Evolutionary conservation across 2,113 vertebrate genomes (phyloP), one percentile per base, ranked within the genome.

Genomic region (Myotis yumanensis): DNA sequence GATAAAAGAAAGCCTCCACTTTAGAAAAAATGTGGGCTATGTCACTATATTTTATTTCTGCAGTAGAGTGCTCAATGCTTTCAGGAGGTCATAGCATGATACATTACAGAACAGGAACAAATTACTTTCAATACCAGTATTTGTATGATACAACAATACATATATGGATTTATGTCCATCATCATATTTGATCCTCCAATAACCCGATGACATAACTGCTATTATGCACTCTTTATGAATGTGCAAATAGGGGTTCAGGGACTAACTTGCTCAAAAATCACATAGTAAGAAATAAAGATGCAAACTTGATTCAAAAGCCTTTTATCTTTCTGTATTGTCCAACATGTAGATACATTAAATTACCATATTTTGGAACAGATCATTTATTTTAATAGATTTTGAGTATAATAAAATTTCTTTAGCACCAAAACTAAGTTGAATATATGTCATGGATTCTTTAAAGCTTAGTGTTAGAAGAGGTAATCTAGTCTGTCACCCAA

Each of bases 81-180:
- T 92, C 18, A 76, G 32, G 76, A 89, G 46, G 28, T 37, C 8
- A 64, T 7, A 62, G 3, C 20, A 37, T 68, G 22, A 90, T 3
- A 86, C 3, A 57, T 40, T 62, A 71, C 25, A 77, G 11, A 92
- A 91, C 62, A 92, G 52, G n/a, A 90, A 93, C 88, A 62, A 79
- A 15, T 22, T 69, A 62, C 30, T 86, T 51, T 64, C 23, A 90
- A 51, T 72, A 37, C 40, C 2, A 83, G 57, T 23, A 46, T 69
- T 52, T 82, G 9, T 54, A 30, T 69, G 48, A 86, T 40, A 20
- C 23, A 90, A 43, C 6, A 68, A 46, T 23, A 15, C 9, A 62
- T 46, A 9, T 18, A 48, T 69, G 16, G 18, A 75, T 43, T 86
- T 68, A 82, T 28, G 75, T 25, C n/a, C 32, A 83, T 76, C 43